Base-by-base conservation (phyloP, 2,888 invertebrate genomes). In the Hedychridium roseum region DNA sequence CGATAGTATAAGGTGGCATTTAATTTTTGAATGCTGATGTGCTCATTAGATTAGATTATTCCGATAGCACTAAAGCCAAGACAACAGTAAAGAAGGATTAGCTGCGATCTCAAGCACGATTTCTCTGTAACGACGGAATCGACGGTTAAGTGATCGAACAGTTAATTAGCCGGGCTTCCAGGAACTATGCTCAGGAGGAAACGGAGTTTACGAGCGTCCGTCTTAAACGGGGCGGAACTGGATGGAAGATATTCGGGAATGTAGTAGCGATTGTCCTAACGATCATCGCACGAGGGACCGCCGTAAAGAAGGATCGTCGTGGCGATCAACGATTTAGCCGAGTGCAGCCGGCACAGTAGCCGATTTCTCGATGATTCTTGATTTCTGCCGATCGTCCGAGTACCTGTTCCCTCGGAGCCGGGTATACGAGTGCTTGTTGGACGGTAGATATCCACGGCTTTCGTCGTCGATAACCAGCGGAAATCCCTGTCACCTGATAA, bases 241-340 rank as follows among this genome's bases (percentile, higher is more conserved):
- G 39, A 35, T 36, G 34, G 26, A 17, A 53, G 53, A 50, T 50
- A 50, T 50, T 52, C 41, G 43, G 31, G 12, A 43, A 53, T 50
- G 50, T 53, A 53, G 38, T 37, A 31, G 17, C 27, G 23, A 21
- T 43, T 23, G 39, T 28, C 18, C 30, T 30, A 43, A 43, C 21
- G 26, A 49, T 43, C 43, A 26, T 30, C 34, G 14, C 36, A 23
- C 26, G 11, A n/a, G n/a, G n/a, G n/a, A n/a, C 27, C 18, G 36
- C 15, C 32, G 45, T 50, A 53, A 45, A 45, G 45, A 31, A 47
- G 49, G 18, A 46, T 38, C 37, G 50, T 16, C 20, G 34, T n/a
- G 3, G 31, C 26, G 9, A 47, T 36, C 36, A 5, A 31, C 35
- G 34, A 11, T 43, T 20, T 41, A 17, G 5, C 23, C 26, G 9